Percentiles rank a stretch among this genome's conserved stretches.
These are phyloP conservation scores for Idaea aversata DNA, from an alignment of 2,888 invertebrate genomes.

Conservation along the genomic window DNA sequence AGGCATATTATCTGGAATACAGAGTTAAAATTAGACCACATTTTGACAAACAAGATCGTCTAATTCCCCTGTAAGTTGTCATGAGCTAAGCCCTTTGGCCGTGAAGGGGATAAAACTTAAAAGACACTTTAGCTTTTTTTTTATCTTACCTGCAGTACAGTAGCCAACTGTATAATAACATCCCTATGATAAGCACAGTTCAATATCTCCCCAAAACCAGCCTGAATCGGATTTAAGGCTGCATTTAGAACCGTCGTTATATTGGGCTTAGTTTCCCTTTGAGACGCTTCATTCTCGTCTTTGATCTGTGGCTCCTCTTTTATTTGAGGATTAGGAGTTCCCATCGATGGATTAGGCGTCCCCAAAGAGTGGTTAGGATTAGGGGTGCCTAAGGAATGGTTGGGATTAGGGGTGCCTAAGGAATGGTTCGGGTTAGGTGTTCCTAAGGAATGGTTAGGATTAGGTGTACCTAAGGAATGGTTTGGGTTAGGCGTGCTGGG, in stretches of 20 bases:
- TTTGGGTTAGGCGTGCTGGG: slow-evolving; percentile 63
- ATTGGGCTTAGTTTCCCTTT: slow-evolving; percentile 58
- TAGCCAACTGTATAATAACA: slow-evolving; percentile 89
- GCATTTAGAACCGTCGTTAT: slow-evolving; percentile 59
- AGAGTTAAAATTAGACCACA: not conserved
- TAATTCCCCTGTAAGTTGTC: too few relatives aligned
- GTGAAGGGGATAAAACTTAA: too few relatives aligned
- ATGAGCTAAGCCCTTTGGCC: too few relatives aligned
- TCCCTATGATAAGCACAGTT: slow-evolving; percentile 94
- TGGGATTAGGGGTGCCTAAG: slow-evolving; percentile 64
- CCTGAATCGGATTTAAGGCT: slow-evolving; percentile 81
- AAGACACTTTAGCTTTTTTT: too few relatives aligned
- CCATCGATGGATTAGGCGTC: slow-evolving; percentile 52
- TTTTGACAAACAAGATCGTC: not conserved
- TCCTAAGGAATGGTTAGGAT: slow-evolving; percentile 50
- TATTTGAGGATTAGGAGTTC: slow-evolving; percentile 57
- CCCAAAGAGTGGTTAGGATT: slow-evolving; percentile 48
- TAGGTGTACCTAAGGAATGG: slow-evolving; percentile 65
- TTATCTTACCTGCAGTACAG: slow-evolving; percentile 85
- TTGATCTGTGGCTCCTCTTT: slow-evolving; percentile 67
- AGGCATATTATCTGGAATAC: slow-evolving; percentile 85
- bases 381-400: slow-evolving; percentile 52
- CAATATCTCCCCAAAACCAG: slow-evolving; percentile 89
- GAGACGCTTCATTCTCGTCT: slow-evolving; percentile 58
- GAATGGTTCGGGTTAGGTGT: slow-evolving; percentile 69